Base-by-base conservation (phyloP, 2,888 invertebrate genomes). In the Drosophila differens region DNA sequence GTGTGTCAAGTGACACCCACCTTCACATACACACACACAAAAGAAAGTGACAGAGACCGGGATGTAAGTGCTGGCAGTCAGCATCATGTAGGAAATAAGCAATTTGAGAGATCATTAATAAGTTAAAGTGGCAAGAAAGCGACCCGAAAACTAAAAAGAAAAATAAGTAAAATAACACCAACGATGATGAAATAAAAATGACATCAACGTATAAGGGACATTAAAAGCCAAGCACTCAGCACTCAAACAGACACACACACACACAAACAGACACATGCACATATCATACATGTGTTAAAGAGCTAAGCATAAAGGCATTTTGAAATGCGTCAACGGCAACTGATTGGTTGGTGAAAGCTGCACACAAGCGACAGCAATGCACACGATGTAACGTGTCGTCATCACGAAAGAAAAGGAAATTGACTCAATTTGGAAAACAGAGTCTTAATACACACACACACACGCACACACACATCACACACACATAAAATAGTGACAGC, bases 101-200 rank as follows among this genome's bases (percentile, higher is more conserved):
- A 89, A 89, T 88, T 87, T 87, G 83, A 82, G 83, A 82, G 88
- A 89, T 88, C 87, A 88, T 88, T 88, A 88, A 88, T 89, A 89
- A 87, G 87, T 87, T 87, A 71, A 87, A 79, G 81, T 81, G 81
- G 58, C 75, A 79, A 76, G 76, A 85, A 76, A 79, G 37, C 35
- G 30, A 49, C 35, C 55, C 41, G 39, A 70, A 64, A 67, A 70
- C 59, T 22, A 39, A 62, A 30, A 22, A 39, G 30, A 54, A 49
- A 41, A 33, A 49, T n/a, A 58, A 58, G 32, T 51, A 59, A 65
- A 72, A 72, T 64, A 61, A 67, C 53, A 66, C 44, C n/a, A 69
- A 67, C 69, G 76, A 87, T 85, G 71, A 81, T 75, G 76, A 83
- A 75, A 81, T 87, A 87, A 85, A 87, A 87, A 74, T 77, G 83